Conservation (phyloP, 2,113 vertebrate species). For the Damaliscus lunatus region DNA sequence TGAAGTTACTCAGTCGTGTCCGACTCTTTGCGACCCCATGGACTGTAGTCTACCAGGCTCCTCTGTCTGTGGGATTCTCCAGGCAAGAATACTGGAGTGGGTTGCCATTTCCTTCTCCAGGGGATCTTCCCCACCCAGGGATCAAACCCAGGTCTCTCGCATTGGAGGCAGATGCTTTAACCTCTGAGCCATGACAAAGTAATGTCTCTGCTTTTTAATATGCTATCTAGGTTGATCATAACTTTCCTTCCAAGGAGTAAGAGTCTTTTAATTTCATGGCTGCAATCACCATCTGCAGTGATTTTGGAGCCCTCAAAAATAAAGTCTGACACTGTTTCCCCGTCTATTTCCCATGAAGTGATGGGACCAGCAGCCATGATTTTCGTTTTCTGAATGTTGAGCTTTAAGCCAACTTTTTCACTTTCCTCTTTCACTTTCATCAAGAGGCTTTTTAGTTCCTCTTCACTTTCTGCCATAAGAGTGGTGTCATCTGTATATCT, state of each 20-base stretch:
- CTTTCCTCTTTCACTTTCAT: neutral
- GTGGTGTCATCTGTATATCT: neutral
- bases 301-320: neutral
- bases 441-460: neutral
- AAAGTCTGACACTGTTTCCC: neutral
- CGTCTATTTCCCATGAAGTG: neutral
- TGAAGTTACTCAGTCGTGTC: too few species aligned
- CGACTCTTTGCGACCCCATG: too few species aligned
- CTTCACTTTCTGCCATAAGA: neutral
- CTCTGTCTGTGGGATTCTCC: too few species aligned
- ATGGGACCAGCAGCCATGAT: neutral
- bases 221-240: neutral
- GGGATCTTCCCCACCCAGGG: too few species aligned
- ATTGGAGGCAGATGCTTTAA: too few species aligned
- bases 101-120: too few species aligned
- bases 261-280: neutral
- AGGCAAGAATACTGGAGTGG: too few species aligned
- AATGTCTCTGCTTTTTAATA: neutral
- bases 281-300: neutral
- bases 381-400: neutral
- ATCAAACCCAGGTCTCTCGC: too few species aligned
- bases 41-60: too few species aligned
- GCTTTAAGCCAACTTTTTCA: neutral
- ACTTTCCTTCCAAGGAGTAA: neutral
- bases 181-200: neutral